Base-by-base conservation (phyloP, 2,113 vertebrate species). In the Ursus arctos region DNA sequence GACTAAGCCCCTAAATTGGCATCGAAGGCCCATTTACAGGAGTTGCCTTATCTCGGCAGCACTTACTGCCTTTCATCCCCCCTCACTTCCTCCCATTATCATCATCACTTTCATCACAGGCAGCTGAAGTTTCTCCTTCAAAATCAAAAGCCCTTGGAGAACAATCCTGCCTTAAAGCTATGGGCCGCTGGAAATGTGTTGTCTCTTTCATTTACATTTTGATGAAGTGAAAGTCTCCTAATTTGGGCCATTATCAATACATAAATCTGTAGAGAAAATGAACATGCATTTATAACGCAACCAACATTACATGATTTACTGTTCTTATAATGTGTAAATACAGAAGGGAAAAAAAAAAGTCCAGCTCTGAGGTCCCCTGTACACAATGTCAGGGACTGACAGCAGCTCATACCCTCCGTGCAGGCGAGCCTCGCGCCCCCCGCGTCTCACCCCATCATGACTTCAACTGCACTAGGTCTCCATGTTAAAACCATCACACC, bases 281-380 rank as follows among this genome's bases (percentile, higher is more conserved):
- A 94, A 89, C 94, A 71, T 98, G 97, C 95, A 96, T 97, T 91
- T 97, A 55, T 79, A 95, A 96, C 89, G 92, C 31, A 67, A 59
- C 72, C 71, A n/a, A 59, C 43, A 71, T 21, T 18, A 28, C 94
- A 43, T 89, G 92, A 97, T 96, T 97, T 93, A 97, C 95, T 96
- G 85, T 88, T 76, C 67, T 93, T 36, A 61, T 57, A 57, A 36
- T 47, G 72, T 87, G 55, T 74, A 76, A 83, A 89, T 89, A 96
- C 96, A 96, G 97, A 81, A 65, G 74, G 40, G 24, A 26, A 33
- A 61, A 65, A 81, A 57, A 57, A 15, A 72, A 92, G 71, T 74
- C 61, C 91, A 55, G 94, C 88, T 89, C 92, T 69, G 18, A 74
- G 61, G 21, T 43, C 10, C 83, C 83, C 90, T 94, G 74, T 57